Base-by-base conservation (phyloP, 2,888 invertebrate species). In the Pasiphila rectangulata region DNA sequence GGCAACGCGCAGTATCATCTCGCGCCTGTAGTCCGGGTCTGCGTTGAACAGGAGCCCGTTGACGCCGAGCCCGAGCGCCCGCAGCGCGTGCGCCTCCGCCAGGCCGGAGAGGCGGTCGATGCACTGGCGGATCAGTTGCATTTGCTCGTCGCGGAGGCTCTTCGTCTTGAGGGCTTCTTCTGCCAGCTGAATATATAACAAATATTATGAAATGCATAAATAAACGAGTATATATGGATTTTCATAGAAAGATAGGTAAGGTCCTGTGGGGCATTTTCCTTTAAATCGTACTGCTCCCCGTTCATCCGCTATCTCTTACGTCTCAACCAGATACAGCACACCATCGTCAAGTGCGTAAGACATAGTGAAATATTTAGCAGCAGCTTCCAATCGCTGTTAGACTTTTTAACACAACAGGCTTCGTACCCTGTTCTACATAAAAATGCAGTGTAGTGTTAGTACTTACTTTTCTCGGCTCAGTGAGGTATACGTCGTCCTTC, bases 41-140 rank as follows among this genome's bases (percentile, higher is more conserved):
- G 77, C 77, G 48, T 74, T 68, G 63, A 82, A 87, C 46, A 84
- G 64, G 15, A 75, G 58, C 0, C 70, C 78, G 61, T 80, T 79
- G 52, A 84, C 78, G 32, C 43, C 48, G 56, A 75, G 55, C 1
- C 84, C 85, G 21, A 74, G 56, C 1, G 48, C 52, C 0, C 71
- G 59, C 30, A 87, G 57, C 1, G 55, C 40, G 32, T 70, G 69
- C 63, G 79, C 75, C 50, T 85, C 85, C n/a, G 76, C 70, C 70
- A 75, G 72, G 15, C 72, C 72, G 15, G 74, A 69, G 32, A 87
- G 65, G 1, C 74, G 72, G 29, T 69, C 68, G 29, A 85, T 63
- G 51, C 83, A 83, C 17, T 65, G 55, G 0, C 67, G 64, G 20
- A 86, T 75, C 32, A 77, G 16, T 7, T 67, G 59, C 56, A 79